Evolutionary conservation across 2,888 invertebrate species (phyloP).

Genomic region (Monopis laevigella): DNA sequence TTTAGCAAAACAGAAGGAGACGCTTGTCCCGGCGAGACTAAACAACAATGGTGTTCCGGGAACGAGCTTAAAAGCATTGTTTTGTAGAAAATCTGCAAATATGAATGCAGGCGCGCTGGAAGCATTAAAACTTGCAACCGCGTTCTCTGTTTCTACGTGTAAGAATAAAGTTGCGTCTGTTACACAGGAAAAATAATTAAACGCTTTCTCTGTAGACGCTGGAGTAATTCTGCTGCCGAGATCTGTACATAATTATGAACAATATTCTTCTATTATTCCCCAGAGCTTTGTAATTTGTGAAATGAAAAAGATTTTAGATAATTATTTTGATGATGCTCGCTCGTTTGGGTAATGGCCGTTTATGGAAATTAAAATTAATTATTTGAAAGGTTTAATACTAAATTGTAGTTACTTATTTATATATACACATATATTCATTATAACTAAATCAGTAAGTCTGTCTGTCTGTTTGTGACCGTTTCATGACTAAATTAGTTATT

Average conservation of each 20-base stretch:
- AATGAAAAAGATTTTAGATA: no score
- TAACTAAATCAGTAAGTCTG: no score
- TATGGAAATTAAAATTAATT: no score
- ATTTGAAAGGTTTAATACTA: no score
- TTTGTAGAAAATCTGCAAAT: conserved; percentile 3
- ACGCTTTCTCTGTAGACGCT: conserved; percentile 4
- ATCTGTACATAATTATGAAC: conserved; percentile 2
- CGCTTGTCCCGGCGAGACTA: not conserved
- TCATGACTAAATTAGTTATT: no score
- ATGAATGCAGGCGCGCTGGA: conserved; percentile 4
- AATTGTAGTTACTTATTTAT: no score
- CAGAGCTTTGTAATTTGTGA: no score
- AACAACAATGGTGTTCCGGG: not conserved
- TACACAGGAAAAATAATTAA: conserved; percentile 7
- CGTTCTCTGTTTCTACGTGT: not conserved
- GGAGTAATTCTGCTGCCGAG: not conserved
- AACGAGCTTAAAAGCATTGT: conserved; percentile 6
- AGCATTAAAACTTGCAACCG: conserved; percentile 12
- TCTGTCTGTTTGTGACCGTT: no score
- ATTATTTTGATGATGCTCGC: no score
- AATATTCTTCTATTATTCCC: not conserved
- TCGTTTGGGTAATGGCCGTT: no score
- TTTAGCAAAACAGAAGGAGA: conserved; percentile 8
- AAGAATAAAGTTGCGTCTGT: not conserved
- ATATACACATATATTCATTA: no score